Conservation (phyloP, 2,113 vertebrate species). For the Pseudopipra pipra region DNA sequence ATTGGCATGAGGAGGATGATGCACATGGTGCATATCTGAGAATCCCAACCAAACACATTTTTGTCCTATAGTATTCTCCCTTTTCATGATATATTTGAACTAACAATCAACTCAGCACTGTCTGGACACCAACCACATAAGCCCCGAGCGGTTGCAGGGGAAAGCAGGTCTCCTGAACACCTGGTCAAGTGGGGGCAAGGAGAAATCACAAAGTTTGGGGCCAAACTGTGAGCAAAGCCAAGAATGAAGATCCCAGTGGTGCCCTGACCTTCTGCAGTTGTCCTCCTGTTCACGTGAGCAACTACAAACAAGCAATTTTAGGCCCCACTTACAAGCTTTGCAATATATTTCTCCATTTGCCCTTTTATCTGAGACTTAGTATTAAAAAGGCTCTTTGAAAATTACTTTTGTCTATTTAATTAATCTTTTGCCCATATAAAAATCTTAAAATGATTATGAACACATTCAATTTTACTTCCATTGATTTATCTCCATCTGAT, state of each 20-base stretch:
- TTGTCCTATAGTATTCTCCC: background rate
- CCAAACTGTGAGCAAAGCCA: background rate
- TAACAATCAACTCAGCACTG: background rate
- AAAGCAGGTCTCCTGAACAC: background rate
- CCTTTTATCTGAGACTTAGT: background rate
- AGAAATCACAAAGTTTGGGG: background rate
- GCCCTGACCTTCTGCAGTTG: background rate
- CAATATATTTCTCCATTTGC: background rate
- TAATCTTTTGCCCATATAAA: background rate
- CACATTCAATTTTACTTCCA: slow-evolving; percentile 24
- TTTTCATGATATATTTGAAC: background rate
- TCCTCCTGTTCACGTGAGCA: background rate
- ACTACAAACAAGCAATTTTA: background rate
- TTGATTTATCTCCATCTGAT: slow-evolving; percentile 52
- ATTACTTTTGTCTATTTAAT: slow-evolving; percentile 12
- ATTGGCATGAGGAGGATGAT: fast-evolving
- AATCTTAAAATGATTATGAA: slow-evolving; percentile 38
- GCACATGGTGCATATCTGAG: background rate
- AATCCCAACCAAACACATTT: background rate
- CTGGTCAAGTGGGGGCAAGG: background rate
- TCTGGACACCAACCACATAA: background rate
- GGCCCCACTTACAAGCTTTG: background rate
- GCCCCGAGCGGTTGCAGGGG: background rate
- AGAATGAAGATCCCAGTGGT: background rate
- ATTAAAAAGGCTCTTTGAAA: background rate